phyloP scores from a whole-genome alignment of 2,113 vertebrate species.

The Jaculus jaculus region DNA sequence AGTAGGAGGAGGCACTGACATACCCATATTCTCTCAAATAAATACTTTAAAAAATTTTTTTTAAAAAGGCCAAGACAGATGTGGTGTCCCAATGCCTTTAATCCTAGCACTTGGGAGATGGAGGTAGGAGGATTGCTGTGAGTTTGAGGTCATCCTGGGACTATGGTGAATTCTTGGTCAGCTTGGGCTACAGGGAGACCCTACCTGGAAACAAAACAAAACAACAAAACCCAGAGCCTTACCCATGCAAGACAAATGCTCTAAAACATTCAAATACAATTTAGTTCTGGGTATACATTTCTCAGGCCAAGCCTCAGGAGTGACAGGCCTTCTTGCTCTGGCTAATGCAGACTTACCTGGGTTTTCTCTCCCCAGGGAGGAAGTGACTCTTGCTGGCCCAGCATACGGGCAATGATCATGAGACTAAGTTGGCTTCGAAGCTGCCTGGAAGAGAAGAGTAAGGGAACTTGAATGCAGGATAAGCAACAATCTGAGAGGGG shows the following conservation, averaged over 20 bases:
- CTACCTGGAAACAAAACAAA: too few species aligned
- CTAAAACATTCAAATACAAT: background rate
- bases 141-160: too few species aligned
- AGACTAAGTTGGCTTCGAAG: conserved; percentile 74
- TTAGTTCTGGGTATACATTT: background rate
- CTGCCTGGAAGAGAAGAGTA: conserved; percentile 35
- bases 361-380: conserved; percentile 54
- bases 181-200: too few species aligned
- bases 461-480: background rate
- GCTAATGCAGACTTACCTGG: conserved; percentile 58
- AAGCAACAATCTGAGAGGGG: fast-evolving
- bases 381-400: conserved; percentile 43
- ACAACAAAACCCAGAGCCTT: too few species aligned
- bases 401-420: conserved; percentile 57
- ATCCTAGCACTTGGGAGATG: too few species aligned
- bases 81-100: too few species aligned
- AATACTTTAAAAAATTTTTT: too few species aligned
- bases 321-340: background rate
- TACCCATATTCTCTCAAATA: too few species aligned
- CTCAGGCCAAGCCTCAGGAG: background rate
- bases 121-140: too few species aligned
- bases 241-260: background rate
- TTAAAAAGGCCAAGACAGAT: too few species aligned
- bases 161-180: too few species aligned
- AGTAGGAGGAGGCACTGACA: too few species aligned